These are phyloP conservation scores for Apomyelois bistriatella DNA, from an alignment of 2,888 invertebrate genomes.

Conservation along the genomic window DNA sequence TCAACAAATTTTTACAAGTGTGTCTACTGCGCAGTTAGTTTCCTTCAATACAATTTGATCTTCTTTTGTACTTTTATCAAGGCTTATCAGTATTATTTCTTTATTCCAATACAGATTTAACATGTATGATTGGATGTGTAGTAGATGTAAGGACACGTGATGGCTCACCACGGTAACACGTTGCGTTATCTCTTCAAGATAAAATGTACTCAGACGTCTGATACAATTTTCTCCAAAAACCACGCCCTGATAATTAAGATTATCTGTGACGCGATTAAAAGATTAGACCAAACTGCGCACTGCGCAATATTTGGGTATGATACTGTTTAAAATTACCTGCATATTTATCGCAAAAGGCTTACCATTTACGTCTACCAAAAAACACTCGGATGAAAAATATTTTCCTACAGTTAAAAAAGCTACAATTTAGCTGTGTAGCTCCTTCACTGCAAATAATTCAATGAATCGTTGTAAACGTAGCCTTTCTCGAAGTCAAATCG, in stretches of 20 bases:
- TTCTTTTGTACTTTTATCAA: conserved; percentile 12
- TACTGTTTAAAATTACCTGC: background rate
- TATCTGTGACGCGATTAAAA: conserved; percentile 46
- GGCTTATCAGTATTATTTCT: background rate
- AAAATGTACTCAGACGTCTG: conserved; percentile 28
- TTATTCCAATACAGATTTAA: conserved; percentile 16
- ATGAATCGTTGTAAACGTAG: no score
- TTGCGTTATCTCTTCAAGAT: conserved; percentile 32
- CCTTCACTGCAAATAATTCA: no score
- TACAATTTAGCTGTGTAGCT: no score
- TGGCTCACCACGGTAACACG: conserved; percentile 39
- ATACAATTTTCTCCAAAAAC: conserved; percentile 35
- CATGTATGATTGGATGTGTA: conserved; percentile 22
- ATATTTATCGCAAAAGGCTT: background rate
- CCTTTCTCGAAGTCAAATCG: no score
- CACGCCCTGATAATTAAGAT: conserved; percentile 68
- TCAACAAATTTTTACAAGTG: conserved; percentile 9
- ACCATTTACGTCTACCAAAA: background rate
- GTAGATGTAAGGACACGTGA: conserved; percentile 32
- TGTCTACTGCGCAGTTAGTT: conserved; percentile 9
- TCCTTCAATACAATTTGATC: conserved; percentile 14
- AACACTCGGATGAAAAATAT: no score
- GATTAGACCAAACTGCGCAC: conserved; percentile 49
- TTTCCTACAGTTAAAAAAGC: no score
- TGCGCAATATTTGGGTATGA: conserved; percentile 33